A percentile compares a stretch with the other conserved stretches of the same genome.
Conservation (phyloP, 1,140 invertebrate species). For the Alviniconcha marisindica region DNA sequence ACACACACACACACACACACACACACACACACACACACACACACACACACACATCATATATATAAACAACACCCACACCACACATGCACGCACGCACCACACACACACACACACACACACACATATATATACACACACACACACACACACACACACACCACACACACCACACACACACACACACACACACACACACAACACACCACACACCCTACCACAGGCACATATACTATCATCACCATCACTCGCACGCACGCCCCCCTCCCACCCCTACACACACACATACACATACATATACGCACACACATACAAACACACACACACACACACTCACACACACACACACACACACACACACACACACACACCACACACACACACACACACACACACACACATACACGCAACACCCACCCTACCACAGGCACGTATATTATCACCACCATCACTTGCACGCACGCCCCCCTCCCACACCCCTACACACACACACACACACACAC, state of each 20-base stretch:
- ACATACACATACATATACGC: not conserved
- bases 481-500: constrained; percentile 40
- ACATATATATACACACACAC: no score
- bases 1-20: not conserved
- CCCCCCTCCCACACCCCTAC: constrained; percentile 30
- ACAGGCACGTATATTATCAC: not conserved
- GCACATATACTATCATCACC: no score
- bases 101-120: not conserved
- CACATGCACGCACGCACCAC: not conserved
- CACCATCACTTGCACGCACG: not conserved
- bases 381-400: not conserved
- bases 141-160: no score
- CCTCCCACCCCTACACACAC: not conserved
- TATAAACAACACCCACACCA: not conserved
- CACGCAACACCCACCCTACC: constrained; percentile 2
- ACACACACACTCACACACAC: not conserved
- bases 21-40: not conserved
- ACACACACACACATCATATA: not conserved
- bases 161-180: not conserved
- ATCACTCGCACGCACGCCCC: not conserved
- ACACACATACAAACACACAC: not conserved
- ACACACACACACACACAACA: no score
- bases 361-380: not conserved
- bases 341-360: not conserved
- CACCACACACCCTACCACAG: no score